Evolutionary conservation across 2,113 vertebrate genomes (phyloP).

Genomic region (Meleagris gallopavo): DNA sequence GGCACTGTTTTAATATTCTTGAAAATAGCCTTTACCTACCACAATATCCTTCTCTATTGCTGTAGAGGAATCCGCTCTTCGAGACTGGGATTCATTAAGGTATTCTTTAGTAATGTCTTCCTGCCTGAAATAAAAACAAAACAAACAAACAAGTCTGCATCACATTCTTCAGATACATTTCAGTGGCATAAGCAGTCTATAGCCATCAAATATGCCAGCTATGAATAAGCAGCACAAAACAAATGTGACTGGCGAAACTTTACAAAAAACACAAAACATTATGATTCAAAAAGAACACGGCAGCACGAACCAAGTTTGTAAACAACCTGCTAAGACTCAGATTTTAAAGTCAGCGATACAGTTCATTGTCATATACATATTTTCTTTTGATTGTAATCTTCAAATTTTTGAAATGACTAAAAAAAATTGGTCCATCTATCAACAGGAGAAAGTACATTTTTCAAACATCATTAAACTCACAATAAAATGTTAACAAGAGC

Average conservation of each 20-base stretch:
- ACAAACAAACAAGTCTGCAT: not conserved
- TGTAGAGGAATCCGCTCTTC: constrained; percentile 14
- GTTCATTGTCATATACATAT: not conserved
- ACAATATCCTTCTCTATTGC: constrained; percentile 76
- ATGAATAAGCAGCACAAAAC: not conserved
- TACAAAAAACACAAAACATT: not conserved
- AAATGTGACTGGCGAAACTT: not conserved
- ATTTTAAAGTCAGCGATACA: not conserved
- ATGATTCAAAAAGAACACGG: not conserved
- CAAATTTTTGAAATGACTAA: not conserved
- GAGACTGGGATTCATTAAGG: constrained; percentile 36
- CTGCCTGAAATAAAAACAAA: constrained; percentile 61
- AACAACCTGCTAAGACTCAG: not conserved
- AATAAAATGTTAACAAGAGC: constrained; percentile 80
- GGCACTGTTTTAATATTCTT: not conserved
- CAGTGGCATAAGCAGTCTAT: not conserved
- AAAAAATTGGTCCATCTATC: not conserved
- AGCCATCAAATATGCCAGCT: not conserved
- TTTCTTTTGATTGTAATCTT: not conserved
- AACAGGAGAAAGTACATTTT: not conserved
- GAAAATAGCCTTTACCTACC: constrained; percentile 61
- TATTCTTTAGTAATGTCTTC: constrained; percentile 58
- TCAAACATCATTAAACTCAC: constrained; percentile 59
- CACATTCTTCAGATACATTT: not conserved
- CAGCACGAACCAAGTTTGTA: not conserved